These are phyloP conservation scores for Fragum whitleyi DNA, from an alignment of 2,888 invertebrate species.

Conservation along the genomic window DNA sequence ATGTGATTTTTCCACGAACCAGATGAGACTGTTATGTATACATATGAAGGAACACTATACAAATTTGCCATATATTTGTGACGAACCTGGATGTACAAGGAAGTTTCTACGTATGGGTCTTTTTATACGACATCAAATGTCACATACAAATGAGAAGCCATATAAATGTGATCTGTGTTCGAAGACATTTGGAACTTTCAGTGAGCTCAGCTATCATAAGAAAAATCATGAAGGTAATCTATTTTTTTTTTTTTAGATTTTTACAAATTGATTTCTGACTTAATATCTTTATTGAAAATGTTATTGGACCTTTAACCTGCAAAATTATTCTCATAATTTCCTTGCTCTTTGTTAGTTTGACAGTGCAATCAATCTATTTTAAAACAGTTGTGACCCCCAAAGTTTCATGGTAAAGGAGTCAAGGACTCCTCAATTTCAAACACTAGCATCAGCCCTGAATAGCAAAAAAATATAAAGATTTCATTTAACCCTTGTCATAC, in stretches of 20 bases:
- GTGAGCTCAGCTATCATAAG: constrained; percentile 88
- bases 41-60: constrained; percentile 88
- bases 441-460: no score
- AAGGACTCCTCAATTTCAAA: no score
- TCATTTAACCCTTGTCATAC: no score
- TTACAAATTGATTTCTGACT: no score
- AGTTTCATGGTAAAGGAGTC: no score
- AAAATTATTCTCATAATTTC: no score
- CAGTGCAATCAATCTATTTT: no score
- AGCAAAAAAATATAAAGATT: no score
- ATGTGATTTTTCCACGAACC: constrained; percentile 88
- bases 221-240: constrained; percentile 87
- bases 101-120: constrained; percentile 86
- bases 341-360: no score
- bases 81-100: constrained; percentile 86
- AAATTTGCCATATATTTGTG: constrained; percentile 89
- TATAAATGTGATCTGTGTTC: constrained; percentile 87
- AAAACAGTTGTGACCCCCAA: no score
- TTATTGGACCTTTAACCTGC: not conserved
- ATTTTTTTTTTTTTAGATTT: no score
- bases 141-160: constrained; percentile 86
- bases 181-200: constrained; percentile 87
- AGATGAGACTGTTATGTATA: constrained; percentile 88
- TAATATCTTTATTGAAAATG: not conserved
- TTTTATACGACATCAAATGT: constrained; percentile 88